Percentiles rank a stretch among this genome's conserved stretches.
Evolutionary conservation across 2,888 invertebrate genomes (phyloP).

Genomic region (Orthosia gracilis): DNA sequence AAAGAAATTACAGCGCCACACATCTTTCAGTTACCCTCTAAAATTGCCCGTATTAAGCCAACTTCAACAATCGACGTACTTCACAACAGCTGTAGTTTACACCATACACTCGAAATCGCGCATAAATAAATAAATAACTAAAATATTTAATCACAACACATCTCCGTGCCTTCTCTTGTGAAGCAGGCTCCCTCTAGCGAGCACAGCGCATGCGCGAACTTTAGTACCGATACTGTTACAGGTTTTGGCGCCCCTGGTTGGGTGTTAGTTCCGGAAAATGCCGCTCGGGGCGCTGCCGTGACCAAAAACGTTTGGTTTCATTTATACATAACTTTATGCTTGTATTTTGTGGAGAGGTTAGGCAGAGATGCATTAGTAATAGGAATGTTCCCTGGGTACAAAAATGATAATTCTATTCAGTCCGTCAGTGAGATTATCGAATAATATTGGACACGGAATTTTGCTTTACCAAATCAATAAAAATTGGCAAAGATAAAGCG

Average conservation of each 20-base stretch:
- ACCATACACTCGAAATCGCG: not conserved
- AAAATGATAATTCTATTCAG: too few species aligned
- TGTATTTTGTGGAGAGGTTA: not conserved
- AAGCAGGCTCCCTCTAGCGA: conserved; percentile 72
- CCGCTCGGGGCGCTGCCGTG: conserved; percentile 41
- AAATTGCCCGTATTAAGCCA: too few species aligned
- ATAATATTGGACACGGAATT: too few species aligned
- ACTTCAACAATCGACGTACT: not conserved
- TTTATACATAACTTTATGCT: not conserved
- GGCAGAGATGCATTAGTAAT: not conserved
- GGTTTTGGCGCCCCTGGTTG: conserved; percentile 58
- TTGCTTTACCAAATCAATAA: too few species aligned
- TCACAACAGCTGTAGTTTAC: not conserved
- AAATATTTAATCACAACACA: conserved; percentile 57
- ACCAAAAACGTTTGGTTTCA: not conserved
- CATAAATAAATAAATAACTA: conserved; percentile 46
- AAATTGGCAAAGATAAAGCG: too few species aligned
- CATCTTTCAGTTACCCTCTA: not conserved
- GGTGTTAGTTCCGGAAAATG: conserved; percentile 20
- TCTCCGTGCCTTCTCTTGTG: conserved; percentile 73
- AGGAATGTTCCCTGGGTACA: too few species aligned
- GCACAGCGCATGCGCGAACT: conserved; percentile 74
- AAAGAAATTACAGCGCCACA: not conserved
- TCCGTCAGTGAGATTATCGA: too few species aligned
- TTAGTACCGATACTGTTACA: conserved; percentile 57